These are phyloP conservation scores for Lethenteron camtschaticum DNA, from an alignment of 2,113 vertebrate species.

Conservation along the genomic window DNA sequence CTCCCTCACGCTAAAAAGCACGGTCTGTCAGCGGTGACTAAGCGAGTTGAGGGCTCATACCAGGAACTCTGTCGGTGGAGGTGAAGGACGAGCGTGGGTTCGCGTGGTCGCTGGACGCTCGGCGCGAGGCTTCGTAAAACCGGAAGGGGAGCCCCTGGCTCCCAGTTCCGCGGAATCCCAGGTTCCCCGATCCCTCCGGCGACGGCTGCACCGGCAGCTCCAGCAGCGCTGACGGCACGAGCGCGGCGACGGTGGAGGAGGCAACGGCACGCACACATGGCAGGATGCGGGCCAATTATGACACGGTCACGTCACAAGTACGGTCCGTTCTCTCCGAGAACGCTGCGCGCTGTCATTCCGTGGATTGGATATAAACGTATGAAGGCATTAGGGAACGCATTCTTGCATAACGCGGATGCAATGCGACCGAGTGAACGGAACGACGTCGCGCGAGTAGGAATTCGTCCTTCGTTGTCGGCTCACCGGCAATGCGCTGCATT, in stretches of 20 bases:
- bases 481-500: conserved; percentile 90
- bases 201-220: conserved; percentile 17
- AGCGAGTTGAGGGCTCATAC: conserved; percentile 19
- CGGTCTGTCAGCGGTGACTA: no score
- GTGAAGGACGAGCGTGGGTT: conserved; percentile 59
- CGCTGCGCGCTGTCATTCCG: no score
- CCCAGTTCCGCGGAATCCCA: conserved; percentile 30
- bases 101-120: conserved; percentile 49
- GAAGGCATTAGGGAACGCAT: neutral
- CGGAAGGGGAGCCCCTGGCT: conserved; percentile 62
- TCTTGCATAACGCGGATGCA: neutral
- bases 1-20: no score
- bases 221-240: conserved; percentile 19
- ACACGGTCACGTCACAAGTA: no score
- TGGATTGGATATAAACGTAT: no score
- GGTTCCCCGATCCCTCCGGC: conserved; percentile 56
- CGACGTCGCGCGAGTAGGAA: no score
- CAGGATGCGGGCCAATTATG: no score
- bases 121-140: conserved; percentile 76
- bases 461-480: neutral
- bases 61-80: conserved; percentile 90
- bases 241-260: no score
- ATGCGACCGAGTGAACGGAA: neutral
- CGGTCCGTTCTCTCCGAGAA: no score
- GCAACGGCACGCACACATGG: no score